Conservation (phyloP, 2,888 invertebrate species). For the Macrosiphum euphorbiae region DNA sequence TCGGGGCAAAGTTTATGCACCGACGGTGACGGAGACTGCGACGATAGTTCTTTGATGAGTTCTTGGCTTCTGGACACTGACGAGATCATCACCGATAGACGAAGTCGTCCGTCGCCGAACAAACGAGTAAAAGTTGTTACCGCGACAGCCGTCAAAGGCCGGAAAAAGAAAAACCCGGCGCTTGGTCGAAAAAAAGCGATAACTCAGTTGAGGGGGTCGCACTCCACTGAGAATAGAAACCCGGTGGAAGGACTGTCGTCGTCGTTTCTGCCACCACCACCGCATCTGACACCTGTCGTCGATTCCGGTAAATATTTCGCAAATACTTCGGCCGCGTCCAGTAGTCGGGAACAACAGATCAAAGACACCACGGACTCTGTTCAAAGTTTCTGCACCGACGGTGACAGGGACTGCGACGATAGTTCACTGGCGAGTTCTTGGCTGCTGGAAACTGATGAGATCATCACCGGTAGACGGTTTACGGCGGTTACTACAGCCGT, state of each 20-base stretch:
- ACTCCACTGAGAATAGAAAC: no score
- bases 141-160: not conserved
- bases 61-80: not conserved
- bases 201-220: no score
- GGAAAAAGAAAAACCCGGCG: not conserved
- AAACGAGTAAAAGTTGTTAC: not conserved
- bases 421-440: not conserved
- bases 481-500: not conserved
- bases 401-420: not conserved
- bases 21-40: not conserved
- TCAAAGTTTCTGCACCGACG: not conserved
- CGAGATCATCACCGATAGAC: not conserved
- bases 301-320: no score
- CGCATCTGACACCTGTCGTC: no score
- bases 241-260: not conserved
- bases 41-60: not conserved
- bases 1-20: not conserved
- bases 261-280: not conserved
- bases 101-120: not conserved
- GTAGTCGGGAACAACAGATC: no score
- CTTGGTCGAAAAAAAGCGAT: not conserved
- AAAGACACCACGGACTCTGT: not conserved
- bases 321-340: no score
- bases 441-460: not conserved
- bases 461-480: not conserved